These are phyloP conservation scores for Stegana nigrithorax DNA, from an alignment of 2,888 invertebrate species.

Conservation along the genomic window DNA sequence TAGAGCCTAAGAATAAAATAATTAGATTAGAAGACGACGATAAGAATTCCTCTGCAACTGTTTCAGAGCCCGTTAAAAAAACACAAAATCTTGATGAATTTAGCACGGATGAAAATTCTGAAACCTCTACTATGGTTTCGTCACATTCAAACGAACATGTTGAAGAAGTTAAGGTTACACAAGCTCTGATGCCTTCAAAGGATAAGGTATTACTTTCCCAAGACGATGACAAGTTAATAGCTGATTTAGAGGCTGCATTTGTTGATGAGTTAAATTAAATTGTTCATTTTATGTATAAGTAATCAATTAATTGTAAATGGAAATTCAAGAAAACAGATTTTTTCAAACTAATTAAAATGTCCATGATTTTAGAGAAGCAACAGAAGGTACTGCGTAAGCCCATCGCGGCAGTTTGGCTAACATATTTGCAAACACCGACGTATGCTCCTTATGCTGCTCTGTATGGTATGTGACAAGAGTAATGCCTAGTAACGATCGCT, in stretches of 20 bases:
- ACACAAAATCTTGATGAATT: no score
- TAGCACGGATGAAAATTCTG: no score
- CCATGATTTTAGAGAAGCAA: slow-evolving; percentile 53
- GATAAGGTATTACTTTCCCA: background rate
- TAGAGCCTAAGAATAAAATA: no score
- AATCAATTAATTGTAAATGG: background rate
- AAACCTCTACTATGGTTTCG: no score
- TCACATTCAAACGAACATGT: no score
- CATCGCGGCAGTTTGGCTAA: slow-evolving; percentile 53
- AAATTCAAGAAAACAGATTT: background rate
- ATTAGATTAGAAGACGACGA: no score
- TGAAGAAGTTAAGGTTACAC: no score
- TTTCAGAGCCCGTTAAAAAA: no score
- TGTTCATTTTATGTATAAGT: background rate
- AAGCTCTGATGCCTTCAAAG: no score
- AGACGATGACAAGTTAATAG: slow-evolving; percentile 25
- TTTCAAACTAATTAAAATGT: slow-evolving; percentile 42
- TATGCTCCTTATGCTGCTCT: slow-evolving; percentile 58
- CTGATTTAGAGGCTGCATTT: slow-evolving; percentile 43
- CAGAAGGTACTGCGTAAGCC: slow-evolving; percentile 56
- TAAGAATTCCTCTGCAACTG: no score
- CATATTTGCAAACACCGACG: slow-evolving; percentile 53
- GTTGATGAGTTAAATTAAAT: slow-evolving; percentile 44
- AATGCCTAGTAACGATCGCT: slow-evolving; percentile 52
- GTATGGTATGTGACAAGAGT: slow-evolving; percentile 54